These are phyloP conservation scores for Diabrotica balteata DNA, from an alignment of 2,888 invertebrate genomes.

Conservation along the genomic window DNA sequence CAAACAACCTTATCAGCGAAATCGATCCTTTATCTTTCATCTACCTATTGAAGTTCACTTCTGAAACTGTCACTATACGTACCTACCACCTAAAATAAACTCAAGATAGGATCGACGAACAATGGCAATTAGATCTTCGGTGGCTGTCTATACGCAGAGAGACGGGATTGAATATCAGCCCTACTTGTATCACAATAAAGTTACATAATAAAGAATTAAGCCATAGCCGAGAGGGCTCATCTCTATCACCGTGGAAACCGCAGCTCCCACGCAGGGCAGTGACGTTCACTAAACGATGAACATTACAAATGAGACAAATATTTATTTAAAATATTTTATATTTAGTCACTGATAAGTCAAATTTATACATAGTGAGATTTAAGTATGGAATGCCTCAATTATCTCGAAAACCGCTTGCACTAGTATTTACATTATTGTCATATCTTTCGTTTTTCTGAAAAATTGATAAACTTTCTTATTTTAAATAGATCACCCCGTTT, in stretches of 20 bases:
- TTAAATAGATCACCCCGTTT: no score
- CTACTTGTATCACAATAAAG: constrained; percentile 45
- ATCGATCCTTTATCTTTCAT: constrained; percentile 29
- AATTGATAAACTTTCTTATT: no score
- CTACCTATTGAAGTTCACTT: constrained; percentile 22
- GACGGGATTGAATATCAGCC: constrained; percentile 17
- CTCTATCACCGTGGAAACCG: constrained; percentile 47
- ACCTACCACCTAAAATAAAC: constrained; percentile 36
- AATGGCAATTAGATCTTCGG: constrained; percentile 27
- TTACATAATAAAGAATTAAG: constrained; percentile 42
- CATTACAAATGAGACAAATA: no score
- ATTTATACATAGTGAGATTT: no score
- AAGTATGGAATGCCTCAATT: no score
- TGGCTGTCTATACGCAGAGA: constrained; percentile 4
- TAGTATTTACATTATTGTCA: no score
- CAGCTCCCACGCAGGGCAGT: constrained; percentile 46
- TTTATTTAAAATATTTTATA: no score
- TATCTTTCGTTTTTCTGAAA: no score
- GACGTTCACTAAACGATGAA: neutral
- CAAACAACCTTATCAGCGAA: constrained; percentile 40
- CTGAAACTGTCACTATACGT: constrained; percentile 43
- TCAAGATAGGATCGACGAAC: constrained; percentile 19
- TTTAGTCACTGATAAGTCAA: no score
- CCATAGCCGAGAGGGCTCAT: constrained; percentile 36
- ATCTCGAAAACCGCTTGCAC: no score